Evolutionary conservation across 1,140 invertebrate genomes (phyloP).

Genomic region (Phymorhynchus buccinoides): DNA sequence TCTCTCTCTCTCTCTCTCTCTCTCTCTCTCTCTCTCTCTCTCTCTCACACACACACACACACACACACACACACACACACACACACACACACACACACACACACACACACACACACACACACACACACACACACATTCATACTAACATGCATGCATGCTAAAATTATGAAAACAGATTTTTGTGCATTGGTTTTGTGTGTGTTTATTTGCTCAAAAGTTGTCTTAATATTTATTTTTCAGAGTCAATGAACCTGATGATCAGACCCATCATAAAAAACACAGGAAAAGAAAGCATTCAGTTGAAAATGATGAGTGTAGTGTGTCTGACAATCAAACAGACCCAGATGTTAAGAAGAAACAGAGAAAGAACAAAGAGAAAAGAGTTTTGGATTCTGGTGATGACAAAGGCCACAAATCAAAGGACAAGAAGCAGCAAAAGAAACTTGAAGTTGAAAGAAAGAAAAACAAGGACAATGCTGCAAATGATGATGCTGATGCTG

Average conservation of each 20-base stretch:
- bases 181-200: background rate
- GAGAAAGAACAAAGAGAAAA: background rate
- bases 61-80: too few species aligned
- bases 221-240: background rate
- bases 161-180: too few species aligned
- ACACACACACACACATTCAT: too few species aligned
- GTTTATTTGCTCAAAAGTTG: background rate
- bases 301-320: background rate
- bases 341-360: background rate
- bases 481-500: too few species aligned
- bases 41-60: too few species aligned
- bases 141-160: too few species aligned
- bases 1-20: too few species aligned
- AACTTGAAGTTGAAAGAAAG: background rate
- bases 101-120: too few species aligned
- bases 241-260: background rate
- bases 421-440: constrained; percentile 19
- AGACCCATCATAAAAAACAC: background rate
- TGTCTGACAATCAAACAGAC: background rate
- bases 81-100: too few species aligned
- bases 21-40: too few species aligned
- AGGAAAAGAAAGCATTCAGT: background rate
- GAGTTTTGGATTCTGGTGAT: background rate
- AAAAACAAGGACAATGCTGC: background rate
- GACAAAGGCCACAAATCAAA: background rate